A percentile compares a stretch with the other conserved stretches of the same genome.
Evolutionary conservation across 1,140 invertebrate species (phyloP).

Genomic region (Schlechtendalia chinensis): DNA sequence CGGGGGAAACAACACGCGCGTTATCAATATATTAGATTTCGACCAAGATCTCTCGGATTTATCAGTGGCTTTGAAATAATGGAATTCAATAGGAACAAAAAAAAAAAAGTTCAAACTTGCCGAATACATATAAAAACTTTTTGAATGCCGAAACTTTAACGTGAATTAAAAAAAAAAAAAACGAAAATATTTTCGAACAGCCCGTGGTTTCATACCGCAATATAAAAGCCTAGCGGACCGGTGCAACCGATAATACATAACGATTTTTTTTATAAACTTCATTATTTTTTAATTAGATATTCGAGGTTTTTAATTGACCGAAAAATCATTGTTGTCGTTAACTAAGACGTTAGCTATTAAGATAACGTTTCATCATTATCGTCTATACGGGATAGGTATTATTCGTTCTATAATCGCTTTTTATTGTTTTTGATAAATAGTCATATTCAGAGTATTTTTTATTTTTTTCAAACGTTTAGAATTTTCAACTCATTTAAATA

Average conservation of each 20-base stretch:
- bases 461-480: background rate
- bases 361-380: constrained; percentile 19
- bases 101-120: constrained; percentile 3
- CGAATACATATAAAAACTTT: background rate
- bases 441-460: background rate
- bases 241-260: background rate
- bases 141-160: background rate
- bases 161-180: background rate
- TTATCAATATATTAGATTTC: background rate
- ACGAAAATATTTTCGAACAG: background rate
- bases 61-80: background rate
- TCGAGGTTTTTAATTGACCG: background rate
- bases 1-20: no score
- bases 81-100: background rate
- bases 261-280: background rate
- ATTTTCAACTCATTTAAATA: background rate
- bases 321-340: constrained; percentile 18
- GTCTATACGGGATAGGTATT: background rate
- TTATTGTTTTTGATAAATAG: background rate
- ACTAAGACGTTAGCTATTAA: constrained; percentile 2
- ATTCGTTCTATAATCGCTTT: background rate
- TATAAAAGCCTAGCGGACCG: background rate
- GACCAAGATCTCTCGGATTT: background rate
- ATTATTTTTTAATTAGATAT: background rate
- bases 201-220: background rate